Conservation (phyloP, 1,140 invertebrate species). For the Drosophila asahinai region DNA sequence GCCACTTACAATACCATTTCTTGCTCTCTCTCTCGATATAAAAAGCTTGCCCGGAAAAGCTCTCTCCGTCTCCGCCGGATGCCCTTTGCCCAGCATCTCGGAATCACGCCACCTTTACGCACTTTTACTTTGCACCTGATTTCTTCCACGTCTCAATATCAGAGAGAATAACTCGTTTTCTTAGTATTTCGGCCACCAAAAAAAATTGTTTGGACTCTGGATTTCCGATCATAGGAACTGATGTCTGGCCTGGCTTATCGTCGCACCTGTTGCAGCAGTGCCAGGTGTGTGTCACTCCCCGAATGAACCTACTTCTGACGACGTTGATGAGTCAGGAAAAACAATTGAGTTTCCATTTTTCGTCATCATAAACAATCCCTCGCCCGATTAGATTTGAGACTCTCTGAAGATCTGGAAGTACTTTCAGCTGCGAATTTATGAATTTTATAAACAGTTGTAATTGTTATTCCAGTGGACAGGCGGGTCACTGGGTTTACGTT, state of each 20-base stretch:
- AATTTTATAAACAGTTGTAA: background rate
- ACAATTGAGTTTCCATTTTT: slow-evolving; percentile 15
- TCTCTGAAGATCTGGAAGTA: background rate
- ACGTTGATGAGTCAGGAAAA: slow-evolving; percentile 19
- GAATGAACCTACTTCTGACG: slow-evolving; percentile 5
- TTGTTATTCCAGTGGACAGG: background rate
- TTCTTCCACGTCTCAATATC: slow-evolving; percentile 11
- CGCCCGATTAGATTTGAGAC: slow-evolving; percentile 10
- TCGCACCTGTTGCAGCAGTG: slow-evolving; percentile 21
- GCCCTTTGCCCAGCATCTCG: slow-evolving; percentile 8
- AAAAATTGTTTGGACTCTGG: slow-evolving; percentile 37
- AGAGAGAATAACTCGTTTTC: slow-evolving; percentile 37
- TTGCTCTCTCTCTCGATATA: background rate
- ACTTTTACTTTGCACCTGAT: slow-evolving; percentile 63
- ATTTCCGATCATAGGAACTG: slow-evolving; percentile 16
- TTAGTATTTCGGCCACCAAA: slow-evolving; percentile 17
- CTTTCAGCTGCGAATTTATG: background rate
- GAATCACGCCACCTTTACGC: slow-evolving; percentile 59
- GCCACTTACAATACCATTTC: slow-evolving; percentile 17
- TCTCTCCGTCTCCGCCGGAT: background rate
- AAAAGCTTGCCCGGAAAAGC: slow-evolving; percentile 1
- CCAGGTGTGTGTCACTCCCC: slow-evolving; percentile 28
- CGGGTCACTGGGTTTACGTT: slow-evolving; percentile 2
- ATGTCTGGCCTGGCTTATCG: slow-evolving; percentile 23
- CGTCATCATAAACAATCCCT: background rate